Conservation (phyloP, 37 sponge, comb jelly and placozoan species). For the Axinella damicornis region DNA sequence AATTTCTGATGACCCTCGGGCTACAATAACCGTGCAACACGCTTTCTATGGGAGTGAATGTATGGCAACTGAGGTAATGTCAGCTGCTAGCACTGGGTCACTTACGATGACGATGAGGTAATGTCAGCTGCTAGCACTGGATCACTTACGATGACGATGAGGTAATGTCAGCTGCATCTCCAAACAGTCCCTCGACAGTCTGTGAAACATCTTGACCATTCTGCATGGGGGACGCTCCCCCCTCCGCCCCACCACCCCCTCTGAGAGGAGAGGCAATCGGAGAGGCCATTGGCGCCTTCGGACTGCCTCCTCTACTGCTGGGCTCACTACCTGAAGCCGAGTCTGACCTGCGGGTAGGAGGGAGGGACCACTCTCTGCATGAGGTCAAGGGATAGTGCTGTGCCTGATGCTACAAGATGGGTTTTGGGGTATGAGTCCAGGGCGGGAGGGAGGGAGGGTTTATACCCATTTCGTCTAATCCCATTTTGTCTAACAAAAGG, state of each 20-base stretch:
- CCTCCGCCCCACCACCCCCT: conserved; percentile 5
- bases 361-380: too few relatives aligned
- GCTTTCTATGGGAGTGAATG: too few relatives aligned
- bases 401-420: too few relatives aligned
- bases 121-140: too few relatives aligned
- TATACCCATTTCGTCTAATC: too few relatives aligned
- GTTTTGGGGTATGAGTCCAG: too few relatives aligned
- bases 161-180: conserved; percentile 67
- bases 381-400: too few relatives aligned
- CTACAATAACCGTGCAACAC: too few relatives aligned
- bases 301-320: not conserved
- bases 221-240: not conserved
- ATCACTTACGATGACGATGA: conserved; percentile 54
- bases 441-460: not conserved
- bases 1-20: too few relatives aligned
- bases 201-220: not conserved
- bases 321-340: conserved; percentile 7
- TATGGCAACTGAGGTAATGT: too few relatives aligned
- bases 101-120: conserved; percentile 58
- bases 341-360: conserved; percentile 1
- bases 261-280: conserved; percentile 10
- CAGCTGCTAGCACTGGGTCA: not conserved
- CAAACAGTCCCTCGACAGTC: conserved; percentile 66
- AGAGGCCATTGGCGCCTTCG: conserved; percentile 11
- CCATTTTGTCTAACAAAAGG: too few relatives aligned